These are phyloP conservation scores for Sylvietta virens DNA, from an alignment of 2,113 vertebrate species.

Conservation along the genomic window DNA sequence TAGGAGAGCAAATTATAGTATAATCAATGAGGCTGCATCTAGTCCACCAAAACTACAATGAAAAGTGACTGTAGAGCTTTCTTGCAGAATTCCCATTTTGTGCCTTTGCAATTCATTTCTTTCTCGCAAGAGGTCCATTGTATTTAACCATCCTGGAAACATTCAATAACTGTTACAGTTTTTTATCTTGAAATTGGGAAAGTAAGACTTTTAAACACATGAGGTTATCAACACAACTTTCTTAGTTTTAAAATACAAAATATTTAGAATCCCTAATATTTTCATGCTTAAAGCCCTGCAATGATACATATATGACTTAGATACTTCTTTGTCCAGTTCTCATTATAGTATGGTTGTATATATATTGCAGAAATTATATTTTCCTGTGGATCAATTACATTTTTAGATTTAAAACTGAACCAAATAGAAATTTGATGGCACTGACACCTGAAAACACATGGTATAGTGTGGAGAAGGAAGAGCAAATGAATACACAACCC, in stretches of 20 bases:
- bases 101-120: conserved; percentile 71
- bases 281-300: conserved; percentile 74
- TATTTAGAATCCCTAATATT: conserved; percentile 71
- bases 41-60: conserved; percentile 66
- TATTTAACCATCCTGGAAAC: conserved; percentile 50
- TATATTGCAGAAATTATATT: conserved; percentile 52
- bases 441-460: conserved; percentile 64
- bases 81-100: conserved; percentile 75
- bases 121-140: conserved; percentile 42
- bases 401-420: conserved; percentile 69
- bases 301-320: conserved; percentile 71
- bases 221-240: conserved; percentile 65
- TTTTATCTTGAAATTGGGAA: conserved; percentile 58
- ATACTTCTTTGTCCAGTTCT: conserved; percentile 69
- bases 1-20: conserved; percentile 53
- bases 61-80: conserved; percentile 63
- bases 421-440: conserved; percentile 68
- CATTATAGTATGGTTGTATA: conserved; percentile 67
- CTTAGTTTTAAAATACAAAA: conserved; percentile 70
- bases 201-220: conserved; percentile 59
- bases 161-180: not conserved
- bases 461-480: conserved; percentile 68
- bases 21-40: conserved; percentile 58
- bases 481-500: conserved; percentile 74
- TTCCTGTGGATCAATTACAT: conserved; percentile 65